These are phyloP conservation scores for Drosophila imparisetae DNA, from an alignment of 2,888 invertebrate species.

Conservation along the genomic window DNA sequence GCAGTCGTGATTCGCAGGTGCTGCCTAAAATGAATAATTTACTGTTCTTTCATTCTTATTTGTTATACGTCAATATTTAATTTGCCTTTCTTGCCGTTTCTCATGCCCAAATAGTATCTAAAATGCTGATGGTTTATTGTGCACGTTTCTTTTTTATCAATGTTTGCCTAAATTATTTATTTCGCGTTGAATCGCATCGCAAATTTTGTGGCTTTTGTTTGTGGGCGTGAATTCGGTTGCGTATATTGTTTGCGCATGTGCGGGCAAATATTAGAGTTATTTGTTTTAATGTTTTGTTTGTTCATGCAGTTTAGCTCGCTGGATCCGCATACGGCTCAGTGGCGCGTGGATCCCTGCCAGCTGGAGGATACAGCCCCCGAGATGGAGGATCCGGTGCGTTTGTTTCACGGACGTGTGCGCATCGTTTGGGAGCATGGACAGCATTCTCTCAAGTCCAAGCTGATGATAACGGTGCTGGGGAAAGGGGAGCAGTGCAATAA, in stretches of 20 bases:
- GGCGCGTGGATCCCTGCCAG: constrained; percentile 86
- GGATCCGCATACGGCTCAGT: constrained; percentile 85
- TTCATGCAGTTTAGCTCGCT: constrained; percentile 80
- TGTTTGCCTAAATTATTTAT: constrained; percentile 65
- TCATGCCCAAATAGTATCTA: constrained; percentile 32
- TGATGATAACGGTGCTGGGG: constrained; percentile 84
- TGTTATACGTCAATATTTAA: constrained; percentile 63
- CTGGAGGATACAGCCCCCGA: constrained; percentile 85
- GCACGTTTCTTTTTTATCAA: constrained; percentile 34
- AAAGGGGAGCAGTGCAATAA: constrained; percentile 83
- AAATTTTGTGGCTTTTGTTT: constrained; percentile 13
- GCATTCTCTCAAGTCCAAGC: constrained; percentile 80
- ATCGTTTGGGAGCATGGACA: constrained; percentile 86
- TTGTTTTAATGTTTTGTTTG: constrained; percentile 9
- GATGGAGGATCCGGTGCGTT: constrained; percentile 86
- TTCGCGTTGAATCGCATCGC: constrained; percentile 46
- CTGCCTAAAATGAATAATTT: constrained; percentile 35
- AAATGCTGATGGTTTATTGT: constrained; percentile 53
- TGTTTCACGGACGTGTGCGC: constrained; percentile 86
- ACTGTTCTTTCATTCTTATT: constrained; percentile 24
- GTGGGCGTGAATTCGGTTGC: constrained; percentile 55
- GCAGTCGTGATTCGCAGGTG: constrained; percentile 34
- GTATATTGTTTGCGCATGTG: constrained; percentile 54
- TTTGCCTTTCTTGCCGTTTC: constrained; percentile 41
- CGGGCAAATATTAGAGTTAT: constrained; percentile 37